Conservation (phyloP, 2,797 vertebrate genomes). For the Lophius americanus region DNA sequence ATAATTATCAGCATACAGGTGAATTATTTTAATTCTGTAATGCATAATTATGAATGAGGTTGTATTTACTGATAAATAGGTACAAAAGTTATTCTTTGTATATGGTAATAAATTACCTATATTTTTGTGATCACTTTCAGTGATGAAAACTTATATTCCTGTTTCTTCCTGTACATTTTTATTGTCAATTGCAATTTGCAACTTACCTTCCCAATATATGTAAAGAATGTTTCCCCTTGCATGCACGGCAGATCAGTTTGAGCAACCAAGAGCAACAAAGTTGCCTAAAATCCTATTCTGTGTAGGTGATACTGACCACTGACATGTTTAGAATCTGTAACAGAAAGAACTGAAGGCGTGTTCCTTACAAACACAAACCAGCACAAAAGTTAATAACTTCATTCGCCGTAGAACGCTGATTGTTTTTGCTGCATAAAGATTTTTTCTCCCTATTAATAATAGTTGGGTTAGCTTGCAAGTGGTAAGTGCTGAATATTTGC, state of each 20-base stretch:
- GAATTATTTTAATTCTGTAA: not conserved
- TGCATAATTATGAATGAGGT: not conserved
- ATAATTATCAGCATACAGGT: not conserved
- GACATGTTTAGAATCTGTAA: not conserved
- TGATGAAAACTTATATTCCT: not conserved
- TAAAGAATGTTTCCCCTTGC: not conserved
- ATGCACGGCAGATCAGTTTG: not conserved
- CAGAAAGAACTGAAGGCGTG: not conserved
- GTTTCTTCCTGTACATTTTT: not conserved
- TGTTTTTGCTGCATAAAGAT: too few species aligned
- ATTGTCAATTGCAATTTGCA: not conserved
- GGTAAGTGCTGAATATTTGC: conserved; percentile 2
- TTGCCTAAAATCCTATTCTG: not conserved
- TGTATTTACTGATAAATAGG: too few species aligned
- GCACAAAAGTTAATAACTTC: too few species aligned
- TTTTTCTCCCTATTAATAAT: too few species aligned
- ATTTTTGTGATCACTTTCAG: not conserved
- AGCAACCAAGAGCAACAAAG: not conserved
- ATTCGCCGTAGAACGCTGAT: too few species aligned
- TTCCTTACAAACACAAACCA: too few species aligned
- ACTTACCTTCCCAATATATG: not conserved
- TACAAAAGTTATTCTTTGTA: not conserved
- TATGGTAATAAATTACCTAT: not conserved
- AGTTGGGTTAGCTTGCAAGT: conserved; percentile 3
- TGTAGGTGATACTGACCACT: not conserved